A percentile compares a stretch with the other conserved stretches of the same genome.
These are phyloP conservation scores for Penaeus chinensis DNA, from an alignment of 1,140 invertebrate genomes.

Conservation along the genomic window DNA sequence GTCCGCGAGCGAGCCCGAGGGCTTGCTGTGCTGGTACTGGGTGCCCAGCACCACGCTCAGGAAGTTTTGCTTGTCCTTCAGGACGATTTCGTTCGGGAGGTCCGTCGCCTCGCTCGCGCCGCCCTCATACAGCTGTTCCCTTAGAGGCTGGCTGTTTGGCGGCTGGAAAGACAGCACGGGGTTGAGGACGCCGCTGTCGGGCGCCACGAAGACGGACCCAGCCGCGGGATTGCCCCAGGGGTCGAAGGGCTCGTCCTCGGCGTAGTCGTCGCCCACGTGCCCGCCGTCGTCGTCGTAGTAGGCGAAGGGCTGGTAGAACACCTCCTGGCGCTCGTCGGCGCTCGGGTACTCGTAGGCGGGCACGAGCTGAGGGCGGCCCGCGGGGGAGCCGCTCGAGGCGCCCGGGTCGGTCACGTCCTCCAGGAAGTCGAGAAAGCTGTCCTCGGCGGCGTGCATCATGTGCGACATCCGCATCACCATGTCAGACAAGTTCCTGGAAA, in stretches of 20 bases:
- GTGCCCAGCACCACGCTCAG: conserved; percentile 33
- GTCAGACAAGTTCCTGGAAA: conserved; percentile 19
- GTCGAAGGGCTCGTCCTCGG: not conserved
- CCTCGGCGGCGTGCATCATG: conserved; percentile 38
- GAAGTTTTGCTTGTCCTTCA: conserved; percentile 21
- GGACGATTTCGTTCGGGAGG: conserved; percentile 30
- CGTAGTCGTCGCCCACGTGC: not conserved
- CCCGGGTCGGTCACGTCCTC: conserved; percentile 45
- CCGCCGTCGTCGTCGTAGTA: conserved; percentile 26
- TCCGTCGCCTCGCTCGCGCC: not conserved
- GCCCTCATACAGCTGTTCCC: not conserved
- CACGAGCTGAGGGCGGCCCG: not conserved
- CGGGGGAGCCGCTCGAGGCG: not conserved
- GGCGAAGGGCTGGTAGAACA: not conserved
- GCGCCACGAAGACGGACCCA: not conserved
- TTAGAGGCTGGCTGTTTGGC: not conserved
- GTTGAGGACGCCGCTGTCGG: not conserved
- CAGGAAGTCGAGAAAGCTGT: conserved; percentile 47
- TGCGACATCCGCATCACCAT: conserved; percentile 38
- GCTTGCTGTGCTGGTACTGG: conserved; percentile 26
- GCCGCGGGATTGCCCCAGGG: not conserved
- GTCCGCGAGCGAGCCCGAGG: not conserved
- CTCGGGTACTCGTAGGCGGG: conserved; percentile 5
- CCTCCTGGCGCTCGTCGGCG: conserved; percentile 3
- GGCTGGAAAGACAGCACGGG: conserved; percentile 15